phyloP scores from a whole-genome alignment of 2,113 vertebrate genomes.

The Atractosteus spatula region DNA sequence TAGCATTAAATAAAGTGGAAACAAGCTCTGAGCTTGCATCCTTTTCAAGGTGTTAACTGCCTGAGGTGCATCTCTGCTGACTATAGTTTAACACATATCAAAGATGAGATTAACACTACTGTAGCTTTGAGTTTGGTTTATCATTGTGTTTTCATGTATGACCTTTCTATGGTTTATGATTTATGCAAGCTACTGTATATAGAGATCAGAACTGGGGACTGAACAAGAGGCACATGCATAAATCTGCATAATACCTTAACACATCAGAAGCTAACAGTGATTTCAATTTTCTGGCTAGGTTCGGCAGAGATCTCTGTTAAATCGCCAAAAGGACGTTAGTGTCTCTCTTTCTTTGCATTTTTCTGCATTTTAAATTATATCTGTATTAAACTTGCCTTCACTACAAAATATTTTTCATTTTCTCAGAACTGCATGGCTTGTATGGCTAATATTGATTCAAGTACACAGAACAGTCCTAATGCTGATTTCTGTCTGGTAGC shows the following conservation, averaged over 20 bases:
- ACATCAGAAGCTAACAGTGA: slow-evolving; percentile 11
- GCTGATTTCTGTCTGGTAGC: neutral
- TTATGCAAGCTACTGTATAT: slow-evolving; percentile 14
- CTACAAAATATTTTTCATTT: too few species aligned
- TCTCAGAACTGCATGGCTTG: too few species aligned
- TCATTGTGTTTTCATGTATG: slow-evolving; percentile 10
- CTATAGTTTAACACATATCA: slow-evolving; percentile 29
- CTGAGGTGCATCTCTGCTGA: slow-evolving; percentile 8
- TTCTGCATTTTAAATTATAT: neutral
- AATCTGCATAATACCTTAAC: slow-evolving; percentile 30
- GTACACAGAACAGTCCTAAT: too few species aligned
- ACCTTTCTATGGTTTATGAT: slow-evolving; percentile 20
- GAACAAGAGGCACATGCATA: slow-evolving; percentile 18
- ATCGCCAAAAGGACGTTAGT: neutral
- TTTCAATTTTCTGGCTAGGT: slow-evolving; percentile 7
- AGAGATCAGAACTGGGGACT: slow-evolving; percentile 22
- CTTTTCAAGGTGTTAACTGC: neutral
- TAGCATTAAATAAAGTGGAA: slow-evolving; percentile 7
- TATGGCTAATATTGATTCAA: too few species aligned
- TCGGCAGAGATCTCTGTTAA: neutral
- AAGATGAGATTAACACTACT: slow-evolving; percentile 17
- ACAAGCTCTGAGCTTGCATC: slow-evolving; percentile 6
- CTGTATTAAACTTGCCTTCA: too few species aligned
- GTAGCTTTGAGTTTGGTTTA: slow-evolving; percentile 15
- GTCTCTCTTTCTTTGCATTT: neutral